A percentile compares a stretch with the other conserved stretches of the same genome.
Evolutionary conservation across 2,113 vertebrate genomes (phyloP).

Genomic region (Elachura formosa): DNA sequence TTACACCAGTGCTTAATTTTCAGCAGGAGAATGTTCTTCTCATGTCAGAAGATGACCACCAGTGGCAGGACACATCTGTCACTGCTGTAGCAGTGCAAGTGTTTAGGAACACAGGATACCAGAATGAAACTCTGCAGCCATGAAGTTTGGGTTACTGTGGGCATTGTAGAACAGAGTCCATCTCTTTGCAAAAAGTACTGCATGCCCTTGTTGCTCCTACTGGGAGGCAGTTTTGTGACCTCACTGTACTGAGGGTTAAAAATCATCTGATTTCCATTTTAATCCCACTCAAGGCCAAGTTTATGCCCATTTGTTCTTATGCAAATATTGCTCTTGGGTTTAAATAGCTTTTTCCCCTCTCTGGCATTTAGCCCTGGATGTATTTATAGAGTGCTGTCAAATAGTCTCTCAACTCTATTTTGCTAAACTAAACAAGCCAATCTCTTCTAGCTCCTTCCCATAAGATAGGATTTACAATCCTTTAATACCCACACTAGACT

Average conservation of each 20-base stretch:
- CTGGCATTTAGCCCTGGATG: slow-evolving; percentile 33
- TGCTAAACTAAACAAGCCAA: slow-evolving; percentile 54
- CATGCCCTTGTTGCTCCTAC: background rate
- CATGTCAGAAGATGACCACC: background rate
- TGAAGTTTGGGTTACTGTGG: background rate
- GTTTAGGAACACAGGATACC: background rate
- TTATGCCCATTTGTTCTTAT: slow-evolving; percentile 53
- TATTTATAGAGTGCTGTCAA: slow-evolving; percentile 57
- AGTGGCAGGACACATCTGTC: fast-evolving
- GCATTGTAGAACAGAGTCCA: fast-evolving
- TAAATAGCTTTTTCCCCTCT: slow-evolving; percentile 36
- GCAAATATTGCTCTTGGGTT: slow-evolving; percentile 62
- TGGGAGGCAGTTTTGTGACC: background rate
- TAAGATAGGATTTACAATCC: slow-evolving; percentile 36
- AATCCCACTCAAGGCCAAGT: slow-evolving; percentile 12
- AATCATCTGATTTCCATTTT: background rate
- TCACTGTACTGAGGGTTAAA: background rate
- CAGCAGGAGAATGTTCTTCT: background rate
- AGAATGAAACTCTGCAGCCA: background rate
- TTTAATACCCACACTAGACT: slow-evolving; percentile 6
- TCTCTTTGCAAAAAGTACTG: background rate
- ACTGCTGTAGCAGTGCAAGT: fast-evolving
- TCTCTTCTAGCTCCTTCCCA: slow-evolving; percentile 37
- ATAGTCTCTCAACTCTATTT: slow-evolving; percentile 16
- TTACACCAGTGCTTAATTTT: background rate